Percentiles rank a stretch among this genome's conserved stretches.
Evolutionary conservation across 1,140 invertebrate species (phyloP).

Genomic region (Hyphantria cunea): DNA sequence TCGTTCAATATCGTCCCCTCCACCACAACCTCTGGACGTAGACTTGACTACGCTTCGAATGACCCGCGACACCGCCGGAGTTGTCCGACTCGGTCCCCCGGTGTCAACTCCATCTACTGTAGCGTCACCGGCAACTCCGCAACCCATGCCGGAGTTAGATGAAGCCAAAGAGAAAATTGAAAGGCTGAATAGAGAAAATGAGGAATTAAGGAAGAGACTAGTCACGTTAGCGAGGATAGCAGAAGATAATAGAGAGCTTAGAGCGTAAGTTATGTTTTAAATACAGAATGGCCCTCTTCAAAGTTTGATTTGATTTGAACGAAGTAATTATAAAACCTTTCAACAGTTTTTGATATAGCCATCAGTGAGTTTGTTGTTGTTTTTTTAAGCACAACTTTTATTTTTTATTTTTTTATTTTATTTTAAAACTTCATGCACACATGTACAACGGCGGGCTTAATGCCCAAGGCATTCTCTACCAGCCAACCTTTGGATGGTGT

Average conservation of each 20-base stretch:
- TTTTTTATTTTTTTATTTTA: no score
- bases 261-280: slow-evolving; percentile 58
- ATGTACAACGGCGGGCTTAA: no score
- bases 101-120: slow-evolving; percentile 45
- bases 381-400: no score
- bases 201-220: slow-evolving; percentile 65
- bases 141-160: slow-evolving; percentile 56
- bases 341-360: no score
- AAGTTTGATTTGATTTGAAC: no score
- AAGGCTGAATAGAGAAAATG: slow-evolving; percentile 63
- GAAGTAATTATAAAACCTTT: no score
- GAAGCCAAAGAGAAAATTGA: slow-evolving; percentile 57
- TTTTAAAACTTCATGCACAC: no score
- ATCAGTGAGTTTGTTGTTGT: no score
- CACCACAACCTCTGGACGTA: slow-evolving; percentile 90
- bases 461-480: no score
- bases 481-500: no score
- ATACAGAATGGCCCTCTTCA: no score
- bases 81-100: slow-evolving; percentile 87
- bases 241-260: slow-evolving; percentile 71
- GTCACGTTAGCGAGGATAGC: slow-evolving; percentile 62
- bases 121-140: slow-evolving; percentile 50
- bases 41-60: slow-evolving; percentile 87
- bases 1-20: slow-evolving; percentile 91
- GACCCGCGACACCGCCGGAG: slow-evolving; percentile 85